A percentile compares a stretch with the other conserved stretches of the same genome.
Conservation (phyloP, 2,113 vertebrate species). For the Rafetus swinhoei region DNA sequence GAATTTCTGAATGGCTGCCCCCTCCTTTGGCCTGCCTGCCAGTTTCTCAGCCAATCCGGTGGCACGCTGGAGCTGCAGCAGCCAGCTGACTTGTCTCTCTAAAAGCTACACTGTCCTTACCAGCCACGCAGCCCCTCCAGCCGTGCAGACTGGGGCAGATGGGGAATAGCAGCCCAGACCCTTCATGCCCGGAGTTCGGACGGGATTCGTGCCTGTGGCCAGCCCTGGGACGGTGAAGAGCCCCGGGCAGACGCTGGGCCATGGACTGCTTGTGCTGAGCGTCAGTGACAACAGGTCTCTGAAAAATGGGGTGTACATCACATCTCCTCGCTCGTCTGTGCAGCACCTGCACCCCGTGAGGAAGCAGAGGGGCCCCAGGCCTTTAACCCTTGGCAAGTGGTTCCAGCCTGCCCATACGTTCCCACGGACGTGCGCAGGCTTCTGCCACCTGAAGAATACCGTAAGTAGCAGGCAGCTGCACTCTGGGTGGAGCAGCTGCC, state of each 20-base stretch:
- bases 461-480: background rate
- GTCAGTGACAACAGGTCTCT: background rate
- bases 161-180: background rate
- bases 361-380: background rate
- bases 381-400: background rate
- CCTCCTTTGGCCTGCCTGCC: background rate
- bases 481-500: background rate
- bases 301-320: background rate
- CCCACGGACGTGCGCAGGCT: background rate
- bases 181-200: rapidly evolving
- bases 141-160: rapidly evolving
- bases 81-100: background rate
- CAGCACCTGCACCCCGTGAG: background rate
- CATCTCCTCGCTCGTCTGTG: background rate
- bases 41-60: slow-evolving; percentile 24
- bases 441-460: background rate
- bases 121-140: rapidly evolving
- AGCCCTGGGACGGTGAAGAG: rapidly evolving
- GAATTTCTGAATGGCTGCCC: slow-evolving; percentile 46
- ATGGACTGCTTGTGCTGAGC: background rate
- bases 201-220: background rate
- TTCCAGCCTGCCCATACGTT: background rate
- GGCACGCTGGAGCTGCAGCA: background rate
- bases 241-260: background rate
- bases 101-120: background rate